Conservation (phyloP, 2,888 invertebrate species). For the Xestoiulus laeticollis region DNA sequence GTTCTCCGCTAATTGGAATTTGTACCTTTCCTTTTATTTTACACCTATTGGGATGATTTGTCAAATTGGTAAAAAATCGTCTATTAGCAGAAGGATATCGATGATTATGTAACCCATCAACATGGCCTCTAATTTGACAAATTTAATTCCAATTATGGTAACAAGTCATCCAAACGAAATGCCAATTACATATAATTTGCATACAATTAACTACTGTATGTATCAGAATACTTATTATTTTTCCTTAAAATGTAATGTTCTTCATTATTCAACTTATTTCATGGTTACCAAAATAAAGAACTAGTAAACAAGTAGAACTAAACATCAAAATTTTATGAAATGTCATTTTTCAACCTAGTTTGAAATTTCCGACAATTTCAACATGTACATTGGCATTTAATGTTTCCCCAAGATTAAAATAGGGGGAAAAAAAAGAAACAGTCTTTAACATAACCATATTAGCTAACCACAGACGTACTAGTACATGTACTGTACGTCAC, state of each 20-base stretch:
- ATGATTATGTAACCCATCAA: neutral
- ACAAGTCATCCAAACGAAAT: neutral
- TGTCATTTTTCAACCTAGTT: no score
- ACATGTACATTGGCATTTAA: no score
- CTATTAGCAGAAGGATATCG: conserved; percentile 22
- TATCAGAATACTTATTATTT: neutral
- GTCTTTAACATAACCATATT: neutral
- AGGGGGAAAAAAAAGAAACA: no score
- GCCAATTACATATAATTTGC: neutral
- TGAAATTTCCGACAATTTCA: no score
- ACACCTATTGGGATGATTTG: neutral
- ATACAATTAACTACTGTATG: neutral
- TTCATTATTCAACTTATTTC: neutral
- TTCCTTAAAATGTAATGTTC: neutral
- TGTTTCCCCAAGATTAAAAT: no score
- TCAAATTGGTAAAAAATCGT: conserved; percentile 21
- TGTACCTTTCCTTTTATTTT: neutral
- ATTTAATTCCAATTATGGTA: neutral
- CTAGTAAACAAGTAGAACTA: no score
- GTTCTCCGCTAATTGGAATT: neutral
- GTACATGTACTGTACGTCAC: neutral
- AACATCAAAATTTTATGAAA: no score
- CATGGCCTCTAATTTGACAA: neutral
- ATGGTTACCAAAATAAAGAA: no score
- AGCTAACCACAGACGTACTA: neutral